Conservation (phyloP, 2,888 invertebrate genomes). For the Oscheius sp. region DNA sequence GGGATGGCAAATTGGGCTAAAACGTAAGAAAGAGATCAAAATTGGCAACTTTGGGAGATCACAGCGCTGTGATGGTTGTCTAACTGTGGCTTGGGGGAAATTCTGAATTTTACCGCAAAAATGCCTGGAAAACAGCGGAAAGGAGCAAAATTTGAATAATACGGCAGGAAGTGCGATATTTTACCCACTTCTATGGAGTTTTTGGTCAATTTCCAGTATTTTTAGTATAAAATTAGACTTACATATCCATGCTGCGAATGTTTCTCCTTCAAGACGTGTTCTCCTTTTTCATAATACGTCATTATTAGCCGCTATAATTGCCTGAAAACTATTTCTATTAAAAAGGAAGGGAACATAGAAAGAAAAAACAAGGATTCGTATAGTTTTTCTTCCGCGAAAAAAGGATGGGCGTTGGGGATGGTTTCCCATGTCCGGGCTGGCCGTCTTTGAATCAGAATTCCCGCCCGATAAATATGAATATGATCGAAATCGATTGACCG, state of each 20-base stretch:
- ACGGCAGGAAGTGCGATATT: no score
- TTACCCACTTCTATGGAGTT: no score
- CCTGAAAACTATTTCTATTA: conserved; percentile 2
- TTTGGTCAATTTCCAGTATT: no score
- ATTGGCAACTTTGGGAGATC: no score
- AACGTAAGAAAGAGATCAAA: no score
- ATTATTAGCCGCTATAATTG: neutral
- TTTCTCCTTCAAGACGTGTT: conserved; percentile 50
- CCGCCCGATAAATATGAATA: conserved; percentile 16
- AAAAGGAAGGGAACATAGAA: neutral
- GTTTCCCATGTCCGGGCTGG: neutral
- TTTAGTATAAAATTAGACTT: conserved; percentile 25
- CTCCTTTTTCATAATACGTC: conserved; percentile 49
- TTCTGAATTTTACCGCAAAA: no score
- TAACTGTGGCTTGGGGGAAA: no score
- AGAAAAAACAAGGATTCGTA: conserved; percentile 2
- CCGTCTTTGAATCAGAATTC: conserved; percentile 30
- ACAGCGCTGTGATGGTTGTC: no score
- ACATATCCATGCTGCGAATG: conserved; percentile 49
- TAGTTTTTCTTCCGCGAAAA: neutral
- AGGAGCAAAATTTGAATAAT: no score
- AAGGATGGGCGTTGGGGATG: neutral
- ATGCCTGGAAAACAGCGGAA: no score
- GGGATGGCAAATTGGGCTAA: no score
- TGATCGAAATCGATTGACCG: conserved; percentile 27